Evolutionary conservation across 1,140 invertebrate species (phyloP), one percentile per base, ranked within the genome.

Genomic region (Pteromalus puparum): DNA sequence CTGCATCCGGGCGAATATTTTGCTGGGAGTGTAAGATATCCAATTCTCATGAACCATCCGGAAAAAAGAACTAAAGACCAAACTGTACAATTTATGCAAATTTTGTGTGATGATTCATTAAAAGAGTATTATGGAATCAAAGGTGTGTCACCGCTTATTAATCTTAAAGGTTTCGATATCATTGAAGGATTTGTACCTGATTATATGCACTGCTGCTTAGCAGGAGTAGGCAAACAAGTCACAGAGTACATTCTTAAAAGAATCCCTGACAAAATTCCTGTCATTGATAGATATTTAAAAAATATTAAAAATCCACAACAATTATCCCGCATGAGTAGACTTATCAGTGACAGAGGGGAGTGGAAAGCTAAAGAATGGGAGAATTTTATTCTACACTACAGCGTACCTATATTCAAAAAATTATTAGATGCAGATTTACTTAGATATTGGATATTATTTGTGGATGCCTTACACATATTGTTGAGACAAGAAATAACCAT

Each of bases 291-390:
- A 1, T 21, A 30, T 4, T 61, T 82, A 18, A 18, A 24, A 18
- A 48, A 46, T 24, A 74, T 72, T 72, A 26, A 82, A 74, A 74
- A 70, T 83, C 81, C 85, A 9, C 61, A 83, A 74, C 75, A 86
- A 83, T 26, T 83, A 72, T 74, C 26, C 28, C 73, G 85, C 21
- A 46, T 86, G 26, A 70, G 75, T 3, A 61, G 67, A 15, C 42
- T 74, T 28, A 15, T 86, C n/a, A 6, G 5, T 67, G 83, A 65
- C 65, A 28, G n/a, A 42, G 76, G 83, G 24, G 18, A 81, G 15
- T 88, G 87, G 87, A 85, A 85, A 68, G 84, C 86, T 13, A 48
- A 80, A 34, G 84, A 86, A n/a, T 87, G 86, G 85, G 73, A 83
- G 38, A 86, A 80, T 26, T 87, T 85, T 80, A 42, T 86, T 53